Evolutionary conservation across 2,113 vertebrate species (phyloP).

Genomic region (Cathartes aura): DNA sequence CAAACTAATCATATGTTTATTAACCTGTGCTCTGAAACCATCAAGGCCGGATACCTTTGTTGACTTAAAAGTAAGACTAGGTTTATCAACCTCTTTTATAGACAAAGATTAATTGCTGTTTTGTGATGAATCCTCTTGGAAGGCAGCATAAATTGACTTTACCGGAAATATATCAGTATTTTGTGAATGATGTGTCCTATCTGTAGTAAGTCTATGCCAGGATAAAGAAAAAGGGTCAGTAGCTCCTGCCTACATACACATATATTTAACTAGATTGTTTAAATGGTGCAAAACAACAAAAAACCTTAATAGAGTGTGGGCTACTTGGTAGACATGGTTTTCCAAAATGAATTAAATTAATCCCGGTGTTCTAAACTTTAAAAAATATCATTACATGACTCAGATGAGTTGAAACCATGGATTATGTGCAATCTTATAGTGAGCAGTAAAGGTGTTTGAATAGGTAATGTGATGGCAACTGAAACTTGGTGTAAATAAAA

Average conservation of each 20-base stretch:
- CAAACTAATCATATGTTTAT: constrained; percentile 9
- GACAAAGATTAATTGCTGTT: not conserved
- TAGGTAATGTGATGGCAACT: not conserved
- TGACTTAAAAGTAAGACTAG: not conserved
- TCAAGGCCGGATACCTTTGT: not conserved
- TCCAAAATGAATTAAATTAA: not conserved
- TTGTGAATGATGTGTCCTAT: not conserved
- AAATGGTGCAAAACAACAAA: not conserved
- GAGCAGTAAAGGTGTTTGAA: not conserved
- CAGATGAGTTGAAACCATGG: not conserved
- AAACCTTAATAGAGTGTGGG: not conserved
- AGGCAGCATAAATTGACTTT: not conserved
- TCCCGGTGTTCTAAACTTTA: not conserved
- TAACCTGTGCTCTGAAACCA: constrained; percentile 9
- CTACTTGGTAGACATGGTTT: not conserved
- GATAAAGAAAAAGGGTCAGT: not conserved
- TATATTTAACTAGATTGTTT: not conserved
- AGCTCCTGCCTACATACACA: not conserved
- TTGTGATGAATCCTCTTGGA: constrained; percentile 13
- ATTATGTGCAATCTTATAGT: not conserved
- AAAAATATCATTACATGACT: not conserved
- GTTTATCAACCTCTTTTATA: constrained; percentile 15
- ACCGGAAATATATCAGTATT: not conserved
- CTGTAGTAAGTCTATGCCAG: not conserved
- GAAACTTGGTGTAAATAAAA: not conserved